Evolutionary conservation across 2,113 vertebrate species (phyloP).

Genomic region (Nothoprocta pentlandii): DNA sequence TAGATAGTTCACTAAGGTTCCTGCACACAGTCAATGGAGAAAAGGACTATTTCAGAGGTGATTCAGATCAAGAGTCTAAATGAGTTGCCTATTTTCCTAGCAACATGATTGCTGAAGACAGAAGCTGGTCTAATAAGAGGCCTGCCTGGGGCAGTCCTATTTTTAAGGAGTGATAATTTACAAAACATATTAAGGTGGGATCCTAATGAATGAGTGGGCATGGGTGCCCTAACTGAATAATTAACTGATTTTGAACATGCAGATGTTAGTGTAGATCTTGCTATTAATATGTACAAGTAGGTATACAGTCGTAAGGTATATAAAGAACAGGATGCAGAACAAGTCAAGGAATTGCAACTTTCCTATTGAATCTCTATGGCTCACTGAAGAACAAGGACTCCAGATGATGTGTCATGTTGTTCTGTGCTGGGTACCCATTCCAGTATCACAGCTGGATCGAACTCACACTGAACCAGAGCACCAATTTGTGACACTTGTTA

Average conservation of each 20-base stretch:
- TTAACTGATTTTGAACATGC: not conserved
- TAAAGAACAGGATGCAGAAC: not conserved
- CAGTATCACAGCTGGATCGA: rapidly evolving
- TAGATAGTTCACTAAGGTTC: not conserved
- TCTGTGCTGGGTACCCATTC: not conserved
- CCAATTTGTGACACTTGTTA: not conserved
- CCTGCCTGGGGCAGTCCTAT: not conserved
- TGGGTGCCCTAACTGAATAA: not conserved
- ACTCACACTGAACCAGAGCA: not conserved
- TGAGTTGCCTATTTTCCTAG: not conserved
- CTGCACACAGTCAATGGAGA: not conserved
- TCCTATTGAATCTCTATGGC: not conserved
- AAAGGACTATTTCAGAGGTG: not conserved
- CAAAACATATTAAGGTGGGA: not conserved
- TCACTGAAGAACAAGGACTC: not conserved
- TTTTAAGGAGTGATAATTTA: slow-evolving; percentile 2
- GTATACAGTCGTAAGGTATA: not conserved
- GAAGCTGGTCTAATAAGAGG: not conserved
- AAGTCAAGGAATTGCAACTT: not conserved
- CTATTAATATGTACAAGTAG: not conserved
- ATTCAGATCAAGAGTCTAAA: not conserved
- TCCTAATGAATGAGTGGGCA: not conserved
- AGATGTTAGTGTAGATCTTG: not conserved
- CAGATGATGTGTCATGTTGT: not conserved
- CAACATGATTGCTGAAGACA: not conserved